Evolutionary conservation across 1,140 invertebrate species (phyloP).

Genomic region (Drosophila sucinea): DNA sequence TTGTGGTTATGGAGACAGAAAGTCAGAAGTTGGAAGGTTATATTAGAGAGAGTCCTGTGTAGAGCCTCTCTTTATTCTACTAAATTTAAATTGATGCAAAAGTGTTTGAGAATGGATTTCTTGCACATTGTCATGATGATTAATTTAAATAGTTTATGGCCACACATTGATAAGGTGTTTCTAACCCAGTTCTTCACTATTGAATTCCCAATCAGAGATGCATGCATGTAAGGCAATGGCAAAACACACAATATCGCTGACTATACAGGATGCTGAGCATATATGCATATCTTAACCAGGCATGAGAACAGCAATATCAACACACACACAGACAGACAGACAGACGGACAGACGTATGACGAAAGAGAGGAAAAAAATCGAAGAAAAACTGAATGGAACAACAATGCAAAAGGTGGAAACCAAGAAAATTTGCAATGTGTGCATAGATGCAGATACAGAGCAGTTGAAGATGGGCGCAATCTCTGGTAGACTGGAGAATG

Average conservation of each 20-base stretch:
- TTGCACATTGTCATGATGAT: background rate
- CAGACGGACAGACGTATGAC: constrained; percentile 2
- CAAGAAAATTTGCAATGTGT: constrained; percentile 60
- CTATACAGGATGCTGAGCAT: constrained; percentile 34
- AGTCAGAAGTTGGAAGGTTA: too few relatives aligned
- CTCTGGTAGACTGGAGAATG: constrained; percentile 12
- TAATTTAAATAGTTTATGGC: background rate
- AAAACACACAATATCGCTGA: constrained; percentile 25
- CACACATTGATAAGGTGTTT: background rate
- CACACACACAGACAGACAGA: background rate
- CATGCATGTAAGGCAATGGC: constrained; percentile 22
- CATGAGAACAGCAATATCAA: background rate
- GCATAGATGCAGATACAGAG: constrained; percentile 31
- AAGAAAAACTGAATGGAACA: constrained; percentile 32
- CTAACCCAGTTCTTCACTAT: constrained; percentile 25
- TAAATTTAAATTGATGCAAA: too few relatives aligned
- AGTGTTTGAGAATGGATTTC: too few relatives aligned
- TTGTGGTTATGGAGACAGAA: background rate
- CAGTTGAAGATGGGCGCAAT: background rate
- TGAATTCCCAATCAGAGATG: constrained; percentile 48
- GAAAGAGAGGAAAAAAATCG: constrained; percentile 18
- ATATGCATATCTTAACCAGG: constrained; percentile 7
- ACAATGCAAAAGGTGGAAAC: constrained; percentile 36
- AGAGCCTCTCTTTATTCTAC: too few relatives aligned
- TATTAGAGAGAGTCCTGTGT: too few relatives aligned